Percentiles rank a stretch among this genome's conserved stretches.
phyloP scores from a whole-genome alignment of 2,113 vertebrate genomes.

The Fregata magnificens region DNA sequence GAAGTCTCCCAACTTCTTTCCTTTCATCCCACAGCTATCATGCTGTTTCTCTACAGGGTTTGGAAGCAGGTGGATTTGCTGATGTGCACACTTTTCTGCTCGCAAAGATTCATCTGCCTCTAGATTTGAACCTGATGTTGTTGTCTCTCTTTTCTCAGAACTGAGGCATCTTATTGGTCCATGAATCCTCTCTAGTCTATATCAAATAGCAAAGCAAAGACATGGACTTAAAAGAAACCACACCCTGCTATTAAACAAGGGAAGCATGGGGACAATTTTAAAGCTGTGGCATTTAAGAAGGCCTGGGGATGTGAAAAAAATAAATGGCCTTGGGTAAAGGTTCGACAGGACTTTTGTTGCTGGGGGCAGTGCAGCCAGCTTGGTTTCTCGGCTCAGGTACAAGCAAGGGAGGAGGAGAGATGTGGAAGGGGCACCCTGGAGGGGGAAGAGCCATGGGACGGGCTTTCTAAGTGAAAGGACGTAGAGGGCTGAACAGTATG shows the following conservation, averaged over 20 bases:
- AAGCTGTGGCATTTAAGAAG: not conserved
- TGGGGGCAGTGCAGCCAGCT: not conserved
- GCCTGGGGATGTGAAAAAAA: not conserved
- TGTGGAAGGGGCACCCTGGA: not conserved
- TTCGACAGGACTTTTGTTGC: not conserved
- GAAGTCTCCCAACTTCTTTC: not conserved
- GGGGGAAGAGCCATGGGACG: not conserved
- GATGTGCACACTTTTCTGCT: not conserved
- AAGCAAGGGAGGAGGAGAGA: not conserved
- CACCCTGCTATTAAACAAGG: not conserved
- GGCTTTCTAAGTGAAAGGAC: not conserved
- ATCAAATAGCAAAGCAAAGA: not conserved
- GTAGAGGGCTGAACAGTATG: not conserved
- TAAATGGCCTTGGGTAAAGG: not conserved
- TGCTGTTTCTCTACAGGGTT: not conserved
- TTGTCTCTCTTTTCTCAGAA: not conserved
- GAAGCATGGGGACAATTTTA: not conserved
- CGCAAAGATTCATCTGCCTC: not conserved
- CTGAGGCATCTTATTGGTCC: not conserved
- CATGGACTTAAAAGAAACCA: not conserved
- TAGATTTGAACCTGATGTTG: not conserved
- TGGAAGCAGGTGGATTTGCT: not conserved
- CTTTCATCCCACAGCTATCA: not conserved
- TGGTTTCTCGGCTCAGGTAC: not conserved
- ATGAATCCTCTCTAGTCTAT: not conserved